phyloP scores from a whole-genome alignment of 2,113 vertebrate species.

The Limanda limanda region DNA sequence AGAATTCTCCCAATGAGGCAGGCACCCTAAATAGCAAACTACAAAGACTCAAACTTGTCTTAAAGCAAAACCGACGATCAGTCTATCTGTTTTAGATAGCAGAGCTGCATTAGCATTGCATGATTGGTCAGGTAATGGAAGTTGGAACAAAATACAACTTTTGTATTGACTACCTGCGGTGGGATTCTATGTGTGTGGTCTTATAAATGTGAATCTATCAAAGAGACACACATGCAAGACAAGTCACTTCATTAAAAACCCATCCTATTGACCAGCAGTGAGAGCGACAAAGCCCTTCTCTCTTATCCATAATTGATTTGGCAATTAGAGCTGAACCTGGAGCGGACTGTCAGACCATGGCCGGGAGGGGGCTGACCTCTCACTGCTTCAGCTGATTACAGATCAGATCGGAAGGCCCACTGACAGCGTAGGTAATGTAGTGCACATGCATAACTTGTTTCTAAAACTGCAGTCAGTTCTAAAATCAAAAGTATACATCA shows the following conservation, averaged over 20 bases:
- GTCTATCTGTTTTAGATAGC: slow-evolving; percentile 31
- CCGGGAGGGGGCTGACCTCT: slow-evolving; percentile 33
- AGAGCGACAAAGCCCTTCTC: slow-evolving; percentile 47
- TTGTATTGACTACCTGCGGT: slow-evolving; percentile 46
- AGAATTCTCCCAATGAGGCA: slow-evolving; percentile 30
- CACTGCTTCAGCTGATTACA: slow-evolving; percentile 43
- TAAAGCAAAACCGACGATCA: slow-evolving; percentile 9
- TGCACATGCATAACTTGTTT: slow-evolving; percentile 46
- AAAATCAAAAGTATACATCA: slow-evolving; percentile 65
- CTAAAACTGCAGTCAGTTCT: slow-evolving; percentile 59
- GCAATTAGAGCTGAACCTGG: slow-evolving; percentile 61
- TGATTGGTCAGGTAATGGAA: slow-evolving; percentile 40
- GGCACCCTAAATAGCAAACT: not conserved
- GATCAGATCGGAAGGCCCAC: slow-evolving; percentile 35
- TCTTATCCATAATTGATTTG: slow-evolving; percentile 65
- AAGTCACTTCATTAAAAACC: slow-evolving; percentile 62
- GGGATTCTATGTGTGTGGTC: not conserved
- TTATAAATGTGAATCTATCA: slow-evolving; percentile 31
- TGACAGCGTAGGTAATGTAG: slow-evolving; percentile 17
- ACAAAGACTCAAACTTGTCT: slow-evolving; percentile 22
- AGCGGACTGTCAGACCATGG: slow-evolving; percentile 31
- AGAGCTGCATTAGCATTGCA: slow-evolving; percentile 39
- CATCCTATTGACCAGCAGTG: slow-evolving; percentile 53
- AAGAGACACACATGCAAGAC: slow-evolving; percentile 21
- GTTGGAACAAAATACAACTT: slow-evolving; percentile 38